Evolutionary conservation across 1,140 invertebrate genomes (phyloP).

Genomic region (Plutomurus gul): DNA sequence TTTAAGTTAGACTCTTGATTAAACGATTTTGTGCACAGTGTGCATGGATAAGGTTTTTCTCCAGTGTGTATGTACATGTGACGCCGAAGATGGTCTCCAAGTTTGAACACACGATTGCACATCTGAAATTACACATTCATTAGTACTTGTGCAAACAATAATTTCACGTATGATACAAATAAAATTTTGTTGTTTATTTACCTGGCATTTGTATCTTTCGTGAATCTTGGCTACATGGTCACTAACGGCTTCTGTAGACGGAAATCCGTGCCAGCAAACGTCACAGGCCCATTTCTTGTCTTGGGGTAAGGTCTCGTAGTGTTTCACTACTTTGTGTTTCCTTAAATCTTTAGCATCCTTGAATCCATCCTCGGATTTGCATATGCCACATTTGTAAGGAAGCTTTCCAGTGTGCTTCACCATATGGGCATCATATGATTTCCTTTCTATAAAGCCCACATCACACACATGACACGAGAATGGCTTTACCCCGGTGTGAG

Average conservation of each 20-base stretch:
- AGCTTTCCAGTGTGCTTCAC: conserved; percentile 42
- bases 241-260: conserved; percentile 15
- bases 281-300: conserved; percentile 40
- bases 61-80: conserved; percentile 78
- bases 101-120: conserved; percentile 45
- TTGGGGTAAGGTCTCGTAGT: conserved; percentile 9
- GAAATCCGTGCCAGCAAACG: conserved; percentile 47
- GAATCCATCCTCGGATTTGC: conserved; percentile 41
- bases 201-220: conserved; percentile 49
- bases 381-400: conserved; percentile 42
- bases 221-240: conserved; percentile 39
- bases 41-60: conserved; percentile 81
- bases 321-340: conserved; percentile 31
- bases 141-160: not conserved
- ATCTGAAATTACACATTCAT: not conserved
- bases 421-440: conserved; percentile 48
- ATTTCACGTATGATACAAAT: not conserved
- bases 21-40: conserved; percentile 67
- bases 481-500: conserved; percentile 68
- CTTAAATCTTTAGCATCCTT: conserved; percentile 45
- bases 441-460: conserved; percentile 63
- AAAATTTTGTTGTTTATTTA: conserved; percentile 19
- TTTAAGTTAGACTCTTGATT: conserved; percentile 64
- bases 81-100: conserved; percentile 70
- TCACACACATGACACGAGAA: conserved; percentile 67